Percentiles rank a stretch among this genome's conserved stretches.
Evolutionary conservation across 1,140 invertebrate species (phyloP).

Genomic region (Bilobella aurantiaca): DNA sequence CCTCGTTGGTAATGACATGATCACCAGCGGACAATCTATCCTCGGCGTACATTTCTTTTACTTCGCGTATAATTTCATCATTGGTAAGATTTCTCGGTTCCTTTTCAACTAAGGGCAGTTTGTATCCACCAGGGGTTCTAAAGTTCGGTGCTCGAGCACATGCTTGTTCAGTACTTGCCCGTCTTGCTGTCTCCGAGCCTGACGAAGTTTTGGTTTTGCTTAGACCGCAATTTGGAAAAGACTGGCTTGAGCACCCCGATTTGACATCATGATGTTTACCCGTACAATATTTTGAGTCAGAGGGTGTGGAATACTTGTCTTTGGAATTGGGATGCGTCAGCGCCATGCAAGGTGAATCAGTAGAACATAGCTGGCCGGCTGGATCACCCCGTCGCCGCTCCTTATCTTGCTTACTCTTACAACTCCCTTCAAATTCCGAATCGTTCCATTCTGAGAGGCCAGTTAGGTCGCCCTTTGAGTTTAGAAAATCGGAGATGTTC

Average conservation of each 20-base stretch:
- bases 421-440: not conserved
- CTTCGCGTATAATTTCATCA: not conserved
- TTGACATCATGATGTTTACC: too few relatives aligned
- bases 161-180: not conserved
- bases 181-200: too few relatives aligned
- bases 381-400: too few relatives aligned
- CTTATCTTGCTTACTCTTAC: not conserved
- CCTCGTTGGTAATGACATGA: too few relatives aligned
- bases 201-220: not conserved
- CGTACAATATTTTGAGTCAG: too few relatives aligned
- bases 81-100: slow-evolving; percentile 7
- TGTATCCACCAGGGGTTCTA: slow-evolving; percentile 1
- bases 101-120: not conserved
- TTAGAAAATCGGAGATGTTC: not conserved
- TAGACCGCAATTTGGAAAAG: too few relatives aligned
- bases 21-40: not conserved
- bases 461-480: not conserved
- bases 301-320: too few relatives aligned
- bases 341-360: too few relatives aligned
- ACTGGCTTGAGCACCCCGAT: too few relatives aligned
- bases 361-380: too few relatives aligned
- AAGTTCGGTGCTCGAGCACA: slow-evolving; percentile 6
- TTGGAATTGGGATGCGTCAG: too few relatives aligned
- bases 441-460: not conserved
- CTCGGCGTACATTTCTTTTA: not conserved